These are phyloP conservation scores for Agelas oroides DNA, from an alignment of 37 sponge, comb jelly and placozoan genomes.

Conservation along the genomic window DNA sequence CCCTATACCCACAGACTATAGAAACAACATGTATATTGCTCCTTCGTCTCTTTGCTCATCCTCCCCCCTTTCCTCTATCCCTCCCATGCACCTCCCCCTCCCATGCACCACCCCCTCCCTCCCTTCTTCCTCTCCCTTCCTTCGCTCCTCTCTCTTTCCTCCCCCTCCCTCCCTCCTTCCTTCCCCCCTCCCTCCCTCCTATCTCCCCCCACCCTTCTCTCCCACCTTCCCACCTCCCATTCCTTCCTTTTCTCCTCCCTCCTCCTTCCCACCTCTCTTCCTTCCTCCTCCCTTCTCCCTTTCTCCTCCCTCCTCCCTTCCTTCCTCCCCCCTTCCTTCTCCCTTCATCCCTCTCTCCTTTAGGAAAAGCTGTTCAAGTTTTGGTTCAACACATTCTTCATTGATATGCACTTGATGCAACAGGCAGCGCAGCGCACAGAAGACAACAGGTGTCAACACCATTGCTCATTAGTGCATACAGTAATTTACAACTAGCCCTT, in stretches of 20 bases:
- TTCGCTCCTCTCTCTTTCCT: not conserved
- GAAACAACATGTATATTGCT: no score
- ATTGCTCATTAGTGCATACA: no score
- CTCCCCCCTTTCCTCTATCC: no score
- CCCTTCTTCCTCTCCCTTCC: not conserved
- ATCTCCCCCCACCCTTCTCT: no score
- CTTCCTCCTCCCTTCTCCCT: no score
- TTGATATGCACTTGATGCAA: slow-evolving; percentile 76
- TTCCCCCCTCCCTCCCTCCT: no score
- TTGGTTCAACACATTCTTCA: slow-evolving; percentile 98
- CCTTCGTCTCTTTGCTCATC: no score
- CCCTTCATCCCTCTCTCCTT: not conserved
- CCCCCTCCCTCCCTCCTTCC: no score
- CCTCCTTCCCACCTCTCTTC: not conserved
- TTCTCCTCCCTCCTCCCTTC: no score
- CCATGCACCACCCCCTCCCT: not conserved
- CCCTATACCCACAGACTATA: no score
- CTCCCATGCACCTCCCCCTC: not conserved
- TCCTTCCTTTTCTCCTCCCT: not conserved
- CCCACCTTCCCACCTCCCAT: not conserved
- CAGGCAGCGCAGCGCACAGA: slow-evolving; percentile 36
- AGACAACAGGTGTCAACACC: not conserved
- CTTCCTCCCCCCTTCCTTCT: not conserved
- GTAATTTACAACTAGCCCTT: no score
- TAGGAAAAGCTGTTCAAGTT: slow-evolving; percentile 95